Percentiles rank a stretch among this genome's conserved stretches.
Conservation (phyloP, 2,888 invertebrate genomes). For the Calephelis perditalis region DNA sequence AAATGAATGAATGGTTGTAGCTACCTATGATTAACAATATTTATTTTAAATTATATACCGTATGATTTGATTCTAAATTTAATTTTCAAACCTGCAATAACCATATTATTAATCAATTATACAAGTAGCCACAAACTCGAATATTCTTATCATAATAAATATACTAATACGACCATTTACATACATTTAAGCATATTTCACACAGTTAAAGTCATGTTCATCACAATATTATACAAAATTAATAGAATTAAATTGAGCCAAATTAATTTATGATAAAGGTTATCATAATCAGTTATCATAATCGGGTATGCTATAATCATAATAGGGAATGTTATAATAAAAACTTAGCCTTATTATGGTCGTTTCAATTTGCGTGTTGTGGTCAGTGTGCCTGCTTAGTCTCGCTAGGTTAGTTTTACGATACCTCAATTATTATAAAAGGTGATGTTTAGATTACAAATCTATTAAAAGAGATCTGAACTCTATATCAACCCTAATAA, state of each 20-base stretch:
- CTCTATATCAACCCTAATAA: neutral
- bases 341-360: slow-evolving; percentile 5
- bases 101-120: neutral
- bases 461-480: slow-evolving; percentile 2
- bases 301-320: no score
- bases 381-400: slow-evolving; percentile 34
- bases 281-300: neutral
- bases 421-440: slow-evolving; percentile 31
- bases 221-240: neutral
- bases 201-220: slow-evolving; percentile 18
- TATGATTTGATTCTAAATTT: no score
- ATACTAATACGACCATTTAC: no score
- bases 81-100: no score
- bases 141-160: no score
- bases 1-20: no score
- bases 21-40: no score
- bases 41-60: no score
- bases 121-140: neutral
- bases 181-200: neutral
- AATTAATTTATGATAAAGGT: slow-evolving; percentile 5
- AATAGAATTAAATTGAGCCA: neutral
- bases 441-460: slow-evolving; percentile 28
- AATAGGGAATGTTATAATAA: slow-evolving; percentile 2
- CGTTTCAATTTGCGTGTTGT: slow-evolving; percentile 27
- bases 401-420: slow-evolving; percentile 36